phyloP scores from a whole-genome alignment of 2,888 invertebrate species.

The Folsomia manolachei region DNA sequence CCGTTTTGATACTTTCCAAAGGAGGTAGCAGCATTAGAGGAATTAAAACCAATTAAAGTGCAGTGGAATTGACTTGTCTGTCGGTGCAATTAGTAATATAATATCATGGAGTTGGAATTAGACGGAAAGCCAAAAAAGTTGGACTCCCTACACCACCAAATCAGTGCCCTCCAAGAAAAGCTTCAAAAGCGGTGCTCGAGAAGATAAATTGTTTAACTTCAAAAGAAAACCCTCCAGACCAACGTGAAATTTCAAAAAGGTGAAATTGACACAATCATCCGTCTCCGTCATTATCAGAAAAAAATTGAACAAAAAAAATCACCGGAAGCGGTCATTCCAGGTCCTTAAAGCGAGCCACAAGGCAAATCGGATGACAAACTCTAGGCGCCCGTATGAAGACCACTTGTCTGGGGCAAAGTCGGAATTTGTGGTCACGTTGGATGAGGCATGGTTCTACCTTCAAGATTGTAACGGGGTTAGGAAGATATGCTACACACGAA shows the following conservation, averaged over 20 bases:
- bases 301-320: no score
- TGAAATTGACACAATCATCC: no score
- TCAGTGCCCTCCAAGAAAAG: not conserved
- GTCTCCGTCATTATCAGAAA: no score
- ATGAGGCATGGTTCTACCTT: conserved; percentile 15
- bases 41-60: no score
- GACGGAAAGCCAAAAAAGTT: not conserved
- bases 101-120: not conserved
- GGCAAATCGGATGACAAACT: not conserved
- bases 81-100: not conserved
- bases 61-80: no score
- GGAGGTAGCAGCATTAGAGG: no score
- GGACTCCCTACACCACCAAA: not conserved
- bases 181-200: not conserved
- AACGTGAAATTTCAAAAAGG: not conserved
- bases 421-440: conserved; percentile 9
- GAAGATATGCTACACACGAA: no score
- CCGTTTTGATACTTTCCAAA: no score
- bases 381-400: not conserved
- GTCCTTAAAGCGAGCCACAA: not conserved
- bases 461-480: not conserved
- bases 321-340: not conserved
- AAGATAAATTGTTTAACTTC: not conserved
- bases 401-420: conserved; percentile 11
- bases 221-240: not conserved